Conservation (phyloP, 2,888 invertebrate genomes). For the Drosophila testacea region DNA sequence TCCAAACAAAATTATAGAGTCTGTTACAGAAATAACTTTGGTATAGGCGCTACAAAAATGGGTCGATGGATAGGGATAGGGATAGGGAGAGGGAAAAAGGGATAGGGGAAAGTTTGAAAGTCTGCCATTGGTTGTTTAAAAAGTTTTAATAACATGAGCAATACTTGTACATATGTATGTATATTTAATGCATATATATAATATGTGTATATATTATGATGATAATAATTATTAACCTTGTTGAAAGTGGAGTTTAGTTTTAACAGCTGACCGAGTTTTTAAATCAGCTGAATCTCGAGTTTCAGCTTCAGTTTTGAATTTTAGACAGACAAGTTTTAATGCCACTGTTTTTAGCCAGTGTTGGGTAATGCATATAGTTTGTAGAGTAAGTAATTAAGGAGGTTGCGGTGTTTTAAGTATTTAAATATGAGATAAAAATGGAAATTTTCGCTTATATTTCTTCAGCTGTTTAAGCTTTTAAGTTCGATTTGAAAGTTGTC, state of each 20-base stretch:
- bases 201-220: conserved; percentile 2
- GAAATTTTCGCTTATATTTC: no score
- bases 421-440: no score
- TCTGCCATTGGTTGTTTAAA: conserved; percentile 17
- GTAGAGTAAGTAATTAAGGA: neutral
- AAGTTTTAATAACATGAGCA: conserved; percentile 17
- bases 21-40: conserved; percentile 12
- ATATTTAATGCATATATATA: no score
- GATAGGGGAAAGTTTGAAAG: conserved; percentile 5
- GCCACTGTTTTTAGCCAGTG: neutral
- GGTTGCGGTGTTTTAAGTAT: no score
- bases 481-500: no score
- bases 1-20: conserved; percentile 3
- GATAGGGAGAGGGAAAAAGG: no score
- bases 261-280: conserved; percentile 15
- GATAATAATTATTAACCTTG: conserved; percentile 11
- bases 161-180: neutral
- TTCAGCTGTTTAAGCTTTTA: no score
- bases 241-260: neutral
- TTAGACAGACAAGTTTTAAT: neutral
- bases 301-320: neutral
- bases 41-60: conserved; percentile 3
- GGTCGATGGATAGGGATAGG: neutral
- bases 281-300: neutral
- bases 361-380: neutral